Percentiles rank a stretch among this genome's conserved stretches.
Evolutionary conservation across 2,797 vertebrate genomes (phyloP).

Genomic region (Hyperoplus lanceolatus): DNA sequence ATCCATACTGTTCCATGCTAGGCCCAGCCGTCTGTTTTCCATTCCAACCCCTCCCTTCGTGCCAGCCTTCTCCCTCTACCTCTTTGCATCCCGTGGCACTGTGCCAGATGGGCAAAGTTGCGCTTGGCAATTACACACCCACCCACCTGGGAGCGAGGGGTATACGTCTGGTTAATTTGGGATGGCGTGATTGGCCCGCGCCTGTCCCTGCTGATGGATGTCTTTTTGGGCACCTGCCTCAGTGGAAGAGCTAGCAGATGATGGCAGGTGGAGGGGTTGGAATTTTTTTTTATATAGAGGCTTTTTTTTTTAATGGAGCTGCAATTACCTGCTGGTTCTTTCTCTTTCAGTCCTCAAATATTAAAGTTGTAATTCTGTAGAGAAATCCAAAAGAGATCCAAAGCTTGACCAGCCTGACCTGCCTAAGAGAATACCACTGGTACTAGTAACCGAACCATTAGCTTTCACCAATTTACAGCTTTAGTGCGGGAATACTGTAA

Average conservation of each 20-base stretch:
- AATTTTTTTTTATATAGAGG: constrained; percentile 22
- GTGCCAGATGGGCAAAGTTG: constrained; percentile 80
- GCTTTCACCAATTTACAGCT: neutral
- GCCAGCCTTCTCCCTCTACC: constrained; percentile 26
- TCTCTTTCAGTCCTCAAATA: constrained; percentile 3
- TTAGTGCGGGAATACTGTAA: too few relatives aligned
- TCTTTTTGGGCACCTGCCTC: constrained; percentile 58
- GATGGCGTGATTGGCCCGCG: constrained; percentile 63
- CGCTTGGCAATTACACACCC: constrained; percentile 76
- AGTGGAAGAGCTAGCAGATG: constrained; percentile 62
- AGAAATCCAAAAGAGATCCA: neutral
- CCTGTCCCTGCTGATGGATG: constrained; percentile 69
- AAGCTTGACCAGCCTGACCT: neutral
- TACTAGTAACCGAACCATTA: too few relatives aligned
- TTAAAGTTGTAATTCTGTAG: too few relatives aligned
- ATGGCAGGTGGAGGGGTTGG: constrained; percentile 17
- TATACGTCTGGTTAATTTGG: constrained; percentile 62
- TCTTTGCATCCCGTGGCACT: constrained; percentile 57
- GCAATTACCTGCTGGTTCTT: constrained; percentile 12
- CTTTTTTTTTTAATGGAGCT: constrained; percentile 31
- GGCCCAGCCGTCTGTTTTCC: constrained; percentile 63
- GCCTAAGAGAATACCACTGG: neutral
- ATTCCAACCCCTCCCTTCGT: constrained; percentile 9
- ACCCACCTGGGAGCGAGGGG: constrained; percentile 59
- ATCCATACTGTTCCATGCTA: constrained; percentile 32